Conservation (phyloP, 2,888 invertebrate genomes). For the Trilocha varians region DNA sequence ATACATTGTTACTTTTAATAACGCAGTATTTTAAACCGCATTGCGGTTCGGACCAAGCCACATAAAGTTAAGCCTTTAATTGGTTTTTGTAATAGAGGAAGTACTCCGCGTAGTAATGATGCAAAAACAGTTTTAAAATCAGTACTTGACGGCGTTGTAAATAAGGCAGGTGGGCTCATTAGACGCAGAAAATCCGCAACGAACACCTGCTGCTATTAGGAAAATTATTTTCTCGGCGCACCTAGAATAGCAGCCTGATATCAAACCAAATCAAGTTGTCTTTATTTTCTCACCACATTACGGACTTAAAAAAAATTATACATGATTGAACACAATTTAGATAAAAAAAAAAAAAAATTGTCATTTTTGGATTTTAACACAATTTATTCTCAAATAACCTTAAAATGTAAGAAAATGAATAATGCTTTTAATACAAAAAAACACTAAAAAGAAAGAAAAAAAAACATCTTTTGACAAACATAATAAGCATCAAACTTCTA, state of each 20-base stretch:
- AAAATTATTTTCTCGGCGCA: slow-evolving; percentile 52
- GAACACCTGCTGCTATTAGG: slow-evolving; percentile 43
- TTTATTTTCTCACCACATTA: too few species aligned
- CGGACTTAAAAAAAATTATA: too few species aligned
- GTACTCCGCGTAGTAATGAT: slow-evolving; percentile 26
- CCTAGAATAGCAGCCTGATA: slow-evolving; percentile 4
- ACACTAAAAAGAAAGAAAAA: too few species aligned
- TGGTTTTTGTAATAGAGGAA: slow-evolving; percentile 27
- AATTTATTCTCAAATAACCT: too few species aligned
- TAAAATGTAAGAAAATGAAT: too few species aligned
- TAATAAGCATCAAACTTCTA: too few species aligned
- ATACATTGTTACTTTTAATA: neutral
- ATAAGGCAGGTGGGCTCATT: slow-evolving; percentile 37
- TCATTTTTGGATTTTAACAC: too few species aligned
- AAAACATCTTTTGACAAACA: too few species aligned
- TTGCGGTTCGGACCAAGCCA: neutral
- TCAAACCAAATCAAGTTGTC: neutral
- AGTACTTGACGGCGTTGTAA: slow-evolving; percentile 17
- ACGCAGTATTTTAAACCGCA: neutral
- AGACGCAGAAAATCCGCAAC: slow-evolving; percentile 42
- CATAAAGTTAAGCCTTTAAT: neutral
- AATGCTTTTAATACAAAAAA: too few species aligned
- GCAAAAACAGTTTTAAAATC: slow-evolving; percentile 40
- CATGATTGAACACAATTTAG: too few species aligned
- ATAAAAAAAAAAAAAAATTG: too few species aligned